Evolutionary conservation across 1,140 invertebrate genomes (phyloP).

Genomic region (Camponotus floridanus): DNA sequence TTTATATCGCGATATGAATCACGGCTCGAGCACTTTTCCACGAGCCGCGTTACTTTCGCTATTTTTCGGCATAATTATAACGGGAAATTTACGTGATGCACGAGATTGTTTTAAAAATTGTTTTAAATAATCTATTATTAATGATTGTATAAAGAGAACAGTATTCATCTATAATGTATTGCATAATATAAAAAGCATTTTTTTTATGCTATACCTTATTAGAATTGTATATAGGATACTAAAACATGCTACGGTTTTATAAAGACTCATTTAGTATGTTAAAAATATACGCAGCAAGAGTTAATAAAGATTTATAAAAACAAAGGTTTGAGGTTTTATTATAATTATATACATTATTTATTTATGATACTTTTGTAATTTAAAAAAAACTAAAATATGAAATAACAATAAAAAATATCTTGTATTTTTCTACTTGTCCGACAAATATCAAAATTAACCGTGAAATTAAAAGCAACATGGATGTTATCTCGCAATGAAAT

Average conservation of each 20-base stretch:
- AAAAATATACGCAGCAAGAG: neutral
- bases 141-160: neutral
- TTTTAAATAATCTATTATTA: conserved; percentile 15
- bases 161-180: neutral
- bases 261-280: neutral
- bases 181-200: neutral
- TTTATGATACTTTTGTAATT: neutral
- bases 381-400: neutral
- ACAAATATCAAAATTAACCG: neutral
- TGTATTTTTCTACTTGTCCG: neutral
- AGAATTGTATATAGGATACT: neutral
- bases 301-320: neutral
- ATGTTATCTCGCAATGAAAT: neutral
- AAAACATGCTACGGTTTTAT: neutral
- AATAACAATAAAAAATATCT: neutral
- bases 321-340: neutral
- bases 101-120: neutral
- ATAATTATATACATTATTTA: neutral
- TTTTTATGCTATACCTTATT: neutral
- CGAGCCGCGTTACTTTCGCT: conserved; percentile 17
- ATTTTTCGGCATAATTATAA: conserved; percentile 12
- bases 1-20: conserved; percentile 56
- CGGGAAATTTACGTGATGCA: neutral
- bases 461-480: neutral
- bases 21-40: conserved; percentile 34